These are phyloP conservation scores for Siderastrea siderea DNA, from an alignment of 92 coral and sea anemone genomes.

Conservation along the genomic window DNA sequence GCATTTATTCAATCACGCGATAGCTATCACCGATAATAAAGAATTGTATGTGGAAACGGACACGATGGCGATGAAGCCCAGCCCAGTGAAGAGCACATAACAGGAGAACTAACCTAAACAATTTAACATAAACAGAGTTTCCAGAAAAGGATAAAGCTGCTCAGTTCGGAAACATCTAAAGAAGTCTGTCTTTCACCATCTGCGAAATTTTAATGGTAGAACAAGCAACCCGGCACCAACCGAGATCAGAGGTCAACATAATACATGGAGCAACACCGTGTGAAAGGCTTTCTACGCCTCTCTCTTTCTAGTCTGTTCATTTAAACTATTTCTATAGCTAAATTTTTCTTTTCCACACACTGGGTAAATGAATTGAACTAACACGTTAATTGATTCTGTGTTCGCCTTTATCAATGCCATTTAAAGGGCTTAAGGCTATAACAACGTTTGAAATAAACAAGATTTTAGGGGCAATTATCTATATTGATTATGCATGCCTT, in stretches of 20 bases:
- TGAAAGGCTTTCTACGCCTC: not conserved
- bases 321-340: not conserved
- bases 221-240: not conserved
- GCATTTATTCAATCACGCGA: slow-evolving; percentile 17
- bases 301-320: not conserved
- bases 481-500: slow-evolving; percentile 25
- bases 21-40: not conserved
- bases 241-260: slow-evolving; percentile 10
- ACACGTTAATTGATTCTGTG: slow-evolving; percentile 20
- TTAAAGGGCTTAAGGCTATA: slow-evolving; percentile 3
- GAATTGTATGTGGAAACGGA: not conserved
- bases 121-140: not conserved
- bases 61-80: not conserved
- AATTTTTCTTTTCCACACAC: not conserved
- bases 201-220: not conserved
- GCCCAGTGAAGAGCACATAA: not conserved
- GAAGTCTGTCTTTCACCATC: not conserved
- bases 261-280: not conserved
- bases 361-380: slow-evolving; percentile 7
- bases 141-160: not conserved
- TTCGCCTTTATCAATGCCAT: not conserved
- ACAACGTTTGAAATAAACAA: slow-evolving; percentile 16
- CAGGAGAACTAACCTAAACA: not conserved
- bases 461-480: slow-evolving; percentile 20
- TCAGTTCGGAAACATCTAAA: not conserved